phyloP scores from a whole-genome alignment of 2,888 invertebrate species.

The Drosophila quinaria region DNA sequence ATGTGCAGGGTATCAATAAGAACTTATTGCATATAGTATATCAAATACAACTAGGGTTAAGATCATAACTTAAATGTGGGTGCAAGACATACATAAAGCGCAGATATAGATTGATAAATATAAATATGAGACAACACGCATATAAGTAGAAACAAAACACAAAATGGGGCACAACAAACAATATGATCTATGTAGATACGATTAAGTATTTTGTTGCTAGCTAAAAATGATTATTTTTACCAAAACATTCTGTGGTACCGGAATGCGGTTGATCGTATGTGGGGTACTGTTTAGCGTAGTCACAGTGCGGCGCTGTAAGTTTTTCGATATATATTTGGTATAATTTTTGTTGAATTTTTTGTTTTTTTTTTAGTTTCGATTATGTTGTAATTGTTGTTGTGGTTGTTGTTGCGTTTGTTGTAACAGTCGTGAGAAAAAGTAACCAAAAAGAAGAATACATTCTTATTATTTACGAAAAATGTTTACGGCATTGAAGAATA shows the following conservation, averaged over 20 bases:
- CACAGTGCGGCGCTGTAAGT: constrained; percentile 86
- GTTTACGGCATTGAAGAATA: constrained; percentile 65
- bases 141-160: constrained; percentile 42
- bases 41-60: constrained; percentile 62
- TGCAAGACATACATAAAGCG: constrained; percentile 52
- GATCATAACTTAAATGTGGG: constrained; percentile 41
- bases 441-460: constrained; percentile 72
- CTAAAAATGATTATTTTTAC: constrained; percentile 83
- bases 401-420: constrained; percentile 59
- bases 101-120: constrained; percentile 23
- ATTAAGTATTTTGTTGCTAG: constrained; percentile 48
- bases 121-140: constrained; percentile 23
- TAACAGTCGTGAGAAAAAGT: constrained; percentile 73
- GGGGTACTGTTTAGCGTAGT: constrained; percentile 86
- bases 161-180: constrained; percentile 59
- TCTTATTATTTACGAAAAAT: constrained; percentile 70
- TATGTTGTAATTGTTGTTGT: constrained; percentile 55
- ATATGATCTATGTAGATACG: constrained; percentile 15
- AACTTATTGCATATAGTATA: constrained; percentile 44
- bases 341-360: constrained; percentile 45
- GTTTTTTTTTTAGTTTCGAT: constrained; percentile 54
- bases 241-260: constrained; percentile 86
- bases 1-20: constrained; percentile 50
- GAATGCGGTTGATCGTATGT: constrained; percentile 86
- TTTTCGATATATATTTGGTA: constrained; percentile 69